These are phyloP conservation scores for Hyaena hyaena DNA, from an alignment of 2,113 vertebrate species.

Conservation along the genomic window DNA sequence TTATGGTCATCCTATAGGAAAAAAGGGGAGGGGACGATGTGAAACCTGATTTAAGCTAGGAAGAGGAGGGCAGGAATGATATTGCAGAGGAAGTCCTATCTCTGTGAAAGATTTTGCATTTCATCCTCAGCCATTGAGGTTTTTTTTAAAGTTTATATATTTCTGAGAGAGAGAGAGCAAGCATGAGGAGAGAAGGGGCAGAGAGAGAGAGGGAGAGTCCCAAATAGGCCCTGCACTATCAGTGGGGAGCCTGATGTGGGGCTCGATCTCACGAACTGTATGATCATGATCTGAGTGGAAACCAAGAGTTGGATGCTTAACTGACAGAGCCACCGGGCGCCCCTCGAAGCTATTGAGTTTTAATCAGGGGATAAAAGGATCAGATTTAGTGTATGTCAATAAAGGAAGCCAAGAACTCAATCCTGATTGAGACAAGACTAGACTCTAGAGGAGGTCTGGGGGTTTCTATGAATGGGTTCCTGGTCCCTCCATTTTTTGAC, in stretches of 20 bases:
- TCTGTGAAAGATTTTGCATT: slow-evolving; percentile 6
- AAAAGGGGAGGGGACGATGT: not conserved
- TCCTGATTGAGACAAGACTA: not conserved
- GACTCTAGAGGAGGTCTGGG: not conserved
- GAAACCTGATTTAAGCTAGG: not conserved
- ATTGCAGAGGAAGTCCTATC: not conserved
- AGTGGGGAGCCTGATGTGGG: too few species aligned
- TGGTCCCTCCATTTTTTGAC: not conserved
- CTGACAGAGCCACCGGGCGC: too few species aligned
- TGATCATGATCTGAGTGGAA: too few species aligned
- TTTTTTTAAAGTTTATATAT: too few species aligned
- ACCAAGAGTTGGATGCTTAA: too few species aligned
- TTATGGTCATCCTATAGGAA: not conserved
- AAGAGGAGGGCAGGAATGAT: not conserved
- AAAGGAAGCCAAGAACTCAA: not conserved
- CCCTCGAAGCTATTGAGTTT: not conserved
- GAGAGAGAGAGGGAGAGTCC: too few species aligned
- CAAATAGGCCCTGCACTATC: too few species aligned
- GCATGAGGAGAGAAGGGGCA: too few species aligned
- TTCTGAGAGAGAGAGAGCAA: too few species aligned
- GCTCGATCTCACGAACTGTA: too few species aligned
- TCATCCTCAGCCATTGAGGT: not conserved
- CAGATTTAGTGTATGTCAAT: not conserved
- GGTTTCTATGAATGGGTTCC: not conserved
- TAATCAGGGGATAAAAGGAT: not conserved